Evolutionary conservation across 2,797 vertebrate genomes (phyloP).

Genomic region (Pseudochirops corinnae): DNA sequence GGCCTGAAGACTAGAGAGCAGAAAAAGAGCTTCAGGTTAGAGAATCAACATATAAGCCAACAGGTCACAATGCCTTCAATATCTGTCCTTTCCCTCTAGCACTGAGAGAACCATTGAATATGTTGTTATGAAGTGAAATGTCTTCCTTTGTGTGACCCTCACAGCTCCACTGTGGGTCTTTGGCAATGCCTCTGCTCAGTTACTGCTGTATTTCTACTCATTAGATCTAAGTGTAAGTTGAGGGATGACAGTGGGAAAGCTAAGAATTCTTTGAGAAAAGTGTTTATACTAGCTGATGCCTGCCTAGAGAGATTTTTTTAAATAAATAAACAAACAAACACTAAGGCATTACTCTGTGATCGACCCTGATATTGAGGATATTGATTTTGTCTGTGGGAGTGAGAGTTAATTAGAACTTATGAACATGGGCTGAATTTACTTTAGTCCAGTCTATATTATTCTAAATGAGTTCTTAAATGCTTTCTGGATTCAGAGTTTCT

Average conservation of each 20-base stretch:
- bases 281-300: not conserved
- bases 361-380: not conserved
- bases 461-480: not conserved
- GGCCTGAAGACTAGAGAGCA: not conserved
- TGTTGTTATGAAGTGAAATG: not conserved
- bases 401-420: not conserved
- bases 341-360: not conserved
- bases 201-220: not conserved
- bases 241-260: not conserved
- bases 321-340: not conserved
- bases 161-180: not conserved
- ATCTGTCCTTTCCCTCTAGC: not conserved
- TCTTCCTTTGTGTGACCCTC: not conserved
- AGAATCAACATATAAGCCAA: not conserved
- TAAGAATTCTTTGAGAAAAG: not conserved
- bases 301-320: not conserved
- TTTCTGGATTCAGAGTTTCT: not conserved
- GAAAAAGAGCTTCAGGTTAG: not conserved
- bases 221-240: not conserved
- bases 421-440: not conserved
- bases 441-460: not conserved
- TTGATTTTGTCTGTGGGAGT: not conserved
- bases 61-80: not conserved
- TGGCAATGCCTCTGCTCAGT: not conserved
- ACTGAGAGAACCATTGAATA: not conserved